These are phyloP conservation scores for Ifrita kowaldi DNA, from an alignment of 2,113 vertebrate genomes.

Conservation along the genomic window DNA sequence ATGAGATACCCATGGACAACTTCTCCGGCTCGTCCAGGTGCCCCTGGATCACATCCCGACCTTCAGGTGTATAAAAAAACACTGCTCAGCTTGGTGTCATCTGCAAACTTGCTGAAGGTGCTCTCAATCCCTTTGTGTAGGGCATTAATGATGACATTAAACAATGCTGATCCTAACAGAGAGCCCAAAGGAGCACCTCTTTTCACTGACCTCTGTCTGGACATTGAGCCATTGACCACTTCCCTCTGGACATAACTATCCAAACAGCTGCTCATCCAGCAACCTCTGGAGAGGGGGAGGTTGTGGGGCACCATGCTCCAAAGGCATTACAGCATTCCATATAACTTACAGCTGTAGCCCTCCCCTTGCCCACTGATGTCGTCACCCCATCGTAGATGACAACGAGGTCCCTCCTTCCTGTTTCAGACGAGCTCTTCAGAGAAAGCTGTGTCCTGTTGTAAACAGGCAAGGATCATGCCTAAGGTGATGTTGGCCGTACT, in stretches of 20 bases:
- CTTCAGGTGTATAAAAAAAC: not conserved
- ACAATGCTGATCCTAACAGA: too few relatives aligned
- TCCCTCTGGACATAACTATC: not conserved
- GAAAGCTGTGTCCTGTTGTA: fast-evolving
- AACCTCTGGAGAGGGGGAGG: too few relatives aligned
- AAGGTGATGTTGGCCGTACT: fast-evolving
- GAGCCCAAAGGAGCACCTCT: too few relatives aligned
- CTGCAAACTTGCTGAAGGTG: fast-evolving
- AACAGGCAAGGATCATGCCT: not conserved
- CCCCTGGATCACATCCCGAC: fast-evolving
- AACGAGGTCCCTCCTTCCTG: not conserved
- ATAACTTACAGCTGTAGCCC: too few relatives aligned
- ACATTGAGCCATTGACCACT: too few relatives aligned
- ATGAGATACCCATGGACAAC: not conserved
- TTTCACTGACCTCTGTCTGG: too few relatives aligned
- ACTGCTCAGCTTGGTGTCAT: not conserved
- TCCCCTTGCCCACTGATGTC: not conserved
- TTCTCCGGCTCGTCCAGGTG: not conserved
- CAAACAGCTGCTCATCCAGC: not conserved
- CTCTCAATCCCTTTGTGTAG: not conserved
- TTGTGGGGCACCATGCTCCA: fast-evolving
- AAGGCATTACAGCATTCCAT: fast-evolving
- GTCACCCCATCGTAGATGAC: fast-evolving
- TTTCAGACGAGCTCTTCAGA: not conserved
- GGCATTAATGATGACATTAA: not conserved